Base-by-base conservation (phyloP, 2,888 invertebrate genomes). In the Amblyjoppa fuscipennis region DNA sequence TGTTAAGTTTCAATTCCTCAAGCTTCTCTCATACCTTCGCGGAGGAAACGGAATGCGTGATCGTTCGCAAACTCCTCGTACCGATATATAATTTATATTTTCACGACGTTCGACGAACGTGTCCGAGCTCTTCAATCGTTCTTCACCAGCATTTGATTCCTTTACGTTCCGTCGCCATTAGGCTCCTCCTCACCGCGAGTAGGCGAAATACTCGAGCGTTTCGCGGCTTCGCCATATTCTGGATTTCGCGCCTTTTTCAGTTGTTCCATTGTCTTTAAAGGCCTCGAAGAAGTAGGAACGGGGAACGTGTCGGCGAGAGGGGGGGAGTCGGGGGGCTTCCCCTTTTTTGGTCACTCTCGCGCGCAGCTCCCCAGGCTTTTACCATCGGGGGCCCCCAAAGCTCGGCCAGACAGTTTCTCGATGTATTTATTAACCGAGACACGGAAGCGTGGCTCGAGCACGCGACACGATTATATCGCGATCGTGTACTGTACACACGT, bases 61-160 rank as follows among this genome's bases (percentile, higher is more conserved):
- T 71, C 76, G 71, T 53, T 80, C 45, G 76, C 82, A 74, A 80
- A 73, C 69, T 83, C 51, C 53, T 59, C 69, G 49, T 34, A 20
- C 28, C 75, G 85, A 79, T 79, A 79, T 79, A 80, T 85, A 85
- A 85, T 85, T 85, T 77, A 83, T 93, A 93, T 93, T 93, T 93
- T 91, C 90, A 89, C 91, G 90, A 90, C 93, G 93, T 93, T 89
- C 93, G 88, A 85, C 90, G 92, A 92, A 93, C 93, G 93, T 93
- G 93, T 89, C 90, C 90, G 91, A 92, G 91, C 91, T 93, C 91
- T 88, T 88, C 89, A 90, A 91, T 91, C 88, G 87, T 78, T 64
- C 85, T 16, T 49, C 64, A 34, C 84, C 86, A 87, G 87, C 88
- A 89, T 90, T 90, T 89, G 87, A 90, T 88, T 87, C 79, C 79